Evolutionary conservation across 2,888 invertebrate species (phyloP).

Genomic region (Seira musarum): DNA sequence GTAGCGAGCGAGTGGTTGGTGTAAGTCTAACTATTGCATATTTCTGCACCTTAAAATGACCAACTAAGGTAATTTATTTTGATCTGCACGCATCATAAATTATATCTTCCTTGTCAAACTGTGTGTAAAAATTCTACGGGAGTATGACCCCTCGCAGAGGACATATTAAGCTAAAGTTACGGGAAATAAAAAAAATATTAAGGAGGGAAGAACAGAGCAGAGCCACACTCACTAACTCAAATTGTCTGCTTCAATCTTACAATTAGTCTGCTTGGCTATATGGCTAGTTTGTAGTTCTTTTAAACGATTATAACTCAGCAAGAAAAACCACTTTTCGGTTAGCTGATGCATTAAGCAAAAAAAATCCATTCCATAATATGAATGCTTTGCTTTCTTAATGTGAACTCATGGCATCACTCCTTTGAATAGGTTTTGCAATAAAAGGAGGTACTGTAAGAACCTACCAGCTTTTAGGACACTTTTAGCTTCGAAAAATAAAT

Average conservation of each 20-base stretch:
- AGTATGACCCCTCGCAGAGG: slow-evolving; percentile 58
- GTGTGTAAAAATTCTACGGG: slow-evolving; percentile 53
- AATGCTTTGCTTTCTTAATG: not conserved
- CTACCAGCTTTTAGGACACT: too few species aligned
- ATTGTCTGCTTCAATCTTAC: slow-evolving; percentile 25
- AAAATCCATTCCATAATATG: not conserved
- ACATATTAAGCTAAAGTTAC: slow-evolving; percentile 55
- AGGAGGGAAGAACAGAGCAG: too few species aligned
- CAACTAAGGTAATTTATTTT: slow-evolving; percentile 54
- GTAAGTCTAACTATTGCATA: too few species aligned
- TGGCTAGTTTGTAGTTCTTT: too few species aligned
- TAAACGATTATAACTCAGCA: slow-evolving; percentile 2
- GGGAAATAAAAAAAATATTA: slow-evolving; percentile 53
- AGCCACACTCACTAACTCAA: not conserved
- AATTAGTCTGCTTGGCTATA: too few species aligned
- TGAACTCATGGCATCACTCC: not conserved
- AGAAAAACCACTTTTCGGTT: slow-evolving; percentile 13
- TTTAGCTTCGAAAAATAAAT: too few species aligned
- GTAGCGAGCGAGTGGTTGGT: too few species aligned
- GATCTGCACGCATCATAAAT: slow-evolving; percentile 59
- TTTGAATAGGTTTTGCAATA: too few species aligned
- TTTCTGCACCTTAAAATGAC: slow-evolving; percentile 6
- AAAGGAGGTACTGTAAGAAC: too few species aligned
- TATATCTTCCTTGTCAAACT: slow-evolving; percentile 55
- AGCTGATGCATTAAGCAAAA: not conserved